A percentile compares a stretch with the other conserved stretches of the same genome.
These are phyloP conservation scores for Incurvaria masculella DNA, from an alignment of 2,888 invertebrate species.

Conservation along the genomic window DNA sequence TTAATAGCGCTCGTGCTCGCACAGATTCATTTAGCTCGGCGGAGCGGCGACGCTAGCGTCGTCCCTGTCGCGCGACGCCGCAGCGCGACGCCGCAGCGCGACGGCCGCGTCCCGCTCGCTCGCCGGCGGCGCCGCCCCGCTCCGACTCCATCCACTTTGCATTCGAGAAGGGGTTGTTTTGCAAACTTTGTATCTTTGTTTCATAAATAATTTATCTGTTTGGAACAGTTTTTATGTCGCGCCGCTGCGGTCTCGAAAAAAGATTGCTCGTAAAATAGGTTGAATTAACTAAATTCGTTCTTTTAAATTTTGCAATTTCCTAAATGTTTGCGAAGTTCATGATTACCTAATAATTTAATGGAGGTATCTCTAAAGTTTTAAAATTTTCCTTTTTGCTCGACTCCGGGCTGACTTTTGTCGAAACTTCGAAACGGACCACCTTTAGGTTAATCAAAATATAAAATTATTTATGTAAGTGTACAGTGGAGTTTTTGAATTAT, in stretches of 20 bases:
- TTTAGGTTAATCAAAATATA: no score
- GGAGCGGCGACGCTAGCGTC: conserved; percentile 43
- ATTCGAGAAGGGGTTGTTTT: conserved; percentile 48
- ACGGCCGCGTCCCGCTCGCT: conserved; percentile 23
- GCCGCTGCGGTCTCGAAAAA: conserved; percentile 35
- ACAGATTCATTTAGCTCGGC: conserved; percentile 56
- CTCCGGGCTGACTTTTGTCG: no score
- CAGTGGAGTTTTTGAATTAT: no score
- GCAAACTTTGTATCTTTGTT: conserved; percentile 56
- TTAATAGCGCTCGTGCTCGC: conserved; percentile 53
- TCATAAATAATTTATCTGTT: conserved; percentile 55
- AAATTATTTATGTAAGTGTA: no score
- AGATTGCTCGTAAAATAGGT: conserved; percentile 42
- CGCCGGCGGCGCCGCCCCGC: conserved; percentile 27
- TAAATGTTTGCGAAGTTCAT: not conserved
- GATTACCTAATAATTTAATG: not conserved
- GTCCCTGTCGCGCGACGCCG: conserved; percentile 28
- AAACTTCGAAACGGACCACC: no score
- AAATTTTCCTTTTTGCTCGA: no score
- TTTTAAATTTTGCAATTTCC: not conserved
- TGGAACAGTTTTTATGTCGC: conserved; percentile 51
- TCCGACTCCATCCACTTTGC: conserved; percentile 34
- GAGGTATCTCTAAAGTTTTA: no score
- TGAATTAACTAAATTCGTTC: conserved; percentile 31
- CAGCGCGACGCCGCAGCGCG: not conserved